Conservation (phyloP, 2,797 vertebrate genomes). For the Melanotaenia pygmaea region DNA sequence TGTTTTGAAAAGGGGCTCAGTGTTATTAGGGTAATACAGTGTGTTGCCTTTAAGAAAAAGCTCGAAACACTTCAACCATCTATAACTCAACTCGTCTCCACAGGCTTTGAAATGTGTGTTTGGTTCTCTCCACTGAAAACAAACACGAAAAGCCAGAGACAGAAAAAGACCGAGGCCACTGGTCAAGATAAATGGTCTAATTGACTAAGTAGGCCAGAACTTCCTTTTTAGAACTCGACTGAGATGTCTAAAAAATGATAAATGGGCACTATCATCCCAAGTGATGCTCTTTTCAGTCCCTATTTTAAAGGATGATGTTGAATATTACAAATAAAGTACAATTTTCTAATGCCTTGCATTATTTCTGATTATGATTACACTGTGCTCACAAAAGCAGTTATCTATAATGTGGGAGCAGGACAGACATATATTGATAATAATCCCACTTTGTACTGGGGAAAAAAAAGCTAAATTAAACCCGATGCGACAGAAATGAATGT, state of each 20-base stretch:
- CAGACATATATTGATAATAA: not conserved
- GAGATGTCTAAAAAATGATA: not conserved
- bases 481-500: not conserved
- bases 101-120: not conserved
- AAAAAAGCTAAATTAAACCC: not conserved
- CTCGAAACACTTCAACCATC: no score
- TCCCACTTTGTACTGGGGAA: no score
- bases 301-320: not conserved
- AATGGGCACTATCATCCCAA: rapidly evolving
- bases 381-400: not conserved
- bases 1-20: not conserved
- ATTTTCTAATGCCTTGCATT: not conserved
- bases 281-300: not conserved
- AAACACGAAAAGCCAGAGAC: not conserved
- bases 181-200: conserved; percentile 13
- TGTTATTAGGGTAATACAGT: not conserved
- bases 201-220: not conserved
- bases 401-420: not conserved
- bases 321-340: not conserved
- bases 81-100: not conserved
- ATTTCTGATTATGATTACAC: not conserved
- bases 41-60: not conserved
- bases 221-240: not conserved
- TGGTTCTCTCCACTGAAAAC: conserved; percentile 6
- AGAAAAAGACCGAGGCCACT: not conserved